Evolutionary conservation across 1,140 invertebrate species (phyloP).

Genomic region (Rhagoletis zephyria): DNA sequence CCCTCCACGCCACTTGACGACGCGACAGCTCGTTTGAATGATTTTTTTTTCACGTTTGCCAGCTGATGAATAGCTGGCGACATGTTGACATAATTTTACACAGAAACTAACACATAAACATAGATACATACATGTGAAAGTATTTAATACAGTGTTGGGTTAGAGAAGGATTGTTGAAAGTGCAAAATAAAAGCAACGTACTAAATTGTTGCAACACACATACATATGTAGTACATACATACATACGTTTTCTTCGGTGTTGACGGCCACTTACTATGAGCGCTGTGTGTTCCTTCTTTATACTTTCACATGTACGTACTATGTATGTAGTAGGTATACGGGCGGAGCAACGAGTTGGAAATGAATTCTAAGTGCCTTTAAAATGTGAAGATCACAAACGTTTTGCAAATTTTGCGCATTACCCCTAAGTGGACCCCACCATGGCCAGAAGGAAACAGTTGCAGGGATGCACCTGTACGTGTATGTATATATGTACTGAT

Average conservation of each 20-base stretch:
- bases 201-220: neutral
- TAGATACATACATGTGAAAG: neutral
- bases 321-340: neutral
- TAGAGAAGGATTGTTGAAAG: no score
- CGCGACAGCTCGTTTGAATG: neutral
- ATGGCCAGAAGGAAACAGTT: neutral
- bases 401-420: conserved; percentile 39
- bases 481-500: neutral
- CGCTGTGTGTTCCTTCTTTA: neutral
- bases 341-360: conserved; percentile 25
- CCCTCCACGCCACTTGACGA: neutral
- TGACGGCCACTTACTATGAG: conserved; percentile 7
- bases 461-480: neutral
- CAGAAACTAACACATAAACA: neutral
- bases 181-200: neutral
- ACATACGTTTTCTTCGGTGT: neutral
- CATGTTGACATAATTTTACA: conserved; percentile 44
- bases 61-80: conserved; percentile 43
- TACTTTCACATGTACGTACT: no score
- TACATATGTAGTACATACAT: neutral
- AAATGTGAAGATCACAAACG: conserved; percentile 33
- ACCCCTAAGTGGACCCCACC: neutral
- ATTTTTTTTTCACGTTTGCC: neutral
- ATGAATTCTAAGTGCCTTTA: conserved; percentile 46
- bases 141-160: neutral